These are phyloP conservation scores for Scylla paramamosain DNA, from an alignment of 1,140 invertebrate species.

Conservation along the genomic window DNA sequence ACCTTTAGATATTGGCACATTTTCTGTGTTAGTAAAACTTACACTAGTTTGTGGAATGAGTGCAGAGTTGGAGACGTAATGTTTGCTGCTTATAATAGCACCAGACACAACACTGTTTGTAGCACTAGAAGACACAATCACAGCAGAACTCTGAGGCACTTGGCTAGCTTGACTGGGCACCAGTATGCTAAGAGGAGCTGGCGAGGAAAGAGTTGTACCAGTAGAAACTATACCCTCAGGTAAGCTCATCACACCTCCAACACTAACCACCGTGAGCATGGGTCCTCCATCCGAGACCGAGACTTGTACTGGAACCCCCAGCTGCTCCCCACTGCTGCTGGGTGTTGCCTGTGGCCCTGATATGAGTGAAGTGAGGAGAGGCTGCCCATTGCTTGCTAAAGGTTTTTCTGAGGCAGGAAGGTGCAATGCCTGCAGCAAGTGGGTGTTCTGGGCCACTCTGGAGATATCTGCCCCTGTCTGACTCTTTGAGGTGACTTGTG, in stretches of 20 bases:
- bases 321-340: conserved; percentile 41
- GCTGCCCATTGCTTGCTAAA: conserved; percentile 38
- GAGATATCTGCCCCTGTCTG: conserved; percentile 65
- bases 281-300: conserved; percentile 60
- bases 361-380: conserved; percentile 54
- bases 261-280: conserved; percentile 68
- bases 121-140: conserved; percentile 75
- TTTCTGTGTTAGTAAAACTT: conserved; percentile 70
- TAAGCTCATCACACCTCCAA: conserved; percentile 67
- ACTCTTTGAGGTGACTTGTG: conserved; percentile 59
- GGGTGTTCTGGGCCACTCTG: conserved; percentile 69
- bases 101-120: conserved; percentile 74
- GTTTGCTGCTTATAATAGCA: conserved; percentile 74
- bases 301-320: conserved; percentile 60
- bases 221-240: conserved; percentile 64
- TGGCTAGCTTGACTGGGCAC: conserved; percentile 74
- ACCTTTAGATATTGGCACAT: conserved; percentile 68
- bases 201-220: conserved; percentile 70
- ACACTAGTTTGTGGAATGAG: conserved; percentile 74
- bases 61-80: conserved; percentile 66
- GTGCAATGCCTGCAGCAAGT: conserved; percentile 69
- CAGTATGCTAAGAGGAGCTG: conserved; percentile 70
- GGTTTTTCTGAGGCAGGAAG: conserved; percentile 65
- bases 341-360: conserved; percentile 54
- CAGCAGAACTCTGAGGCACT: conserved; percentile 75